Evolutionary conservation across 2,888 invertebrate species (phyloP).

Genomic region (Drosophila ezoana): DNA sequence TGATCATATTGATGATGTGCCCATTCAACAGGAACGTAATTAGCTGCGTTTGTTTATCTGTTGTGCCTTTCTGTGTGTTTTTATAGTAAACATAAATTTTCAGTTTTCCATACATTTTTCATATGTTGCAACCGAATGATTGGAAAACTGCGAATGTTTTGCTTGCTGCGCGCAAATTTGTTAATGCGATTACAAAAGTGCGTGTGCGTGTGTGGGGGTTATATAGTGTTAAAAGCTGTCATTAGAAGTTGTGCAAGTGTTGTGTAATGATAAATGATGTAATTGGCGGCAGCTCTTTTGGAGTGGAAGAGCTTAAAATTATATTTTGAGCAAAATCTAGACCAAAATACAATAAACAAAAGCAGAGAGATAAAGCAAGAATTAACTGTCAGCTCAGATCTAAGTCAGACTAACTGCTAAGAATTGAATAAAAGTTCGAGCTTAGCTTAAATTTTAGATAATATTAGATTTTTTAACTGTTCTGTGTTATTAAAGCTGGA

Average conservation of each 20-base stretch:
- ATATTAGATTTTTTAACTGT: no score
- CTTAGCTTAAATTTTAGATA: no score
- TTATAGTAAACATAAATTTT: constrained; percentile 40
- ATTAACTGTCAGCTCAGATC: no score
- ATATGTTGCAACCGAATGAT: constrained; percentile 24
- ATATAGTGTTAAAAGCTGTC: constrained; percentile 15
- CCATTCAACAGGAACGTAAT: constrained; percentile 31
- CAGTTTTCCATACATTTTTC: constrained; percentile 26
- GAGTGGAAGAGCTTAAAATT: not conserved
- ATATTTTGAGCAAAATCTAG: not conserved
- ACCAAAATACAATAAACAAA: not conserved
- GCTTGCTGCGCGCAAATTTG: constrained; percentile 31
- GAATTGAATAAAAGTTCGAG: no score
- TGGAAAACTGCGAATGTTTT: constrained; percentile 38
- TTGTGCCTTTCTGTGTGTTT: constrained; percentile 1
- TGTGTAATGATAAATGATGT: constrained; percentile 30
- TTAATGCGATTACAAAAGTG: constrained; percentile 49
- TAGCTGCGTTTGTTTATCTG: constrained; percentile 45
- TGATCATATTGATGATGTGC: constrained; percentile 35
- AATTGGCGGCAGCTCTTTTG: constrained; percentile 16
- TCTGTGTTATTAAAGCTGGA: no score
- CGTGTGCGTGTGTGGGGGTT: constrained; percentile 11
- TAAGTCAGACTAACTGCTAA: no score
- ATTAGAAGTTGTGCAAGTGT: constrained; percentile 43
- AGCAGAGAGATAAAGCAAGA: not conserved